Evolutionary conservation across 2,113 vertebrate genomes (phyloP).

Genomic region (Burhinus bistriatus): DNA sequence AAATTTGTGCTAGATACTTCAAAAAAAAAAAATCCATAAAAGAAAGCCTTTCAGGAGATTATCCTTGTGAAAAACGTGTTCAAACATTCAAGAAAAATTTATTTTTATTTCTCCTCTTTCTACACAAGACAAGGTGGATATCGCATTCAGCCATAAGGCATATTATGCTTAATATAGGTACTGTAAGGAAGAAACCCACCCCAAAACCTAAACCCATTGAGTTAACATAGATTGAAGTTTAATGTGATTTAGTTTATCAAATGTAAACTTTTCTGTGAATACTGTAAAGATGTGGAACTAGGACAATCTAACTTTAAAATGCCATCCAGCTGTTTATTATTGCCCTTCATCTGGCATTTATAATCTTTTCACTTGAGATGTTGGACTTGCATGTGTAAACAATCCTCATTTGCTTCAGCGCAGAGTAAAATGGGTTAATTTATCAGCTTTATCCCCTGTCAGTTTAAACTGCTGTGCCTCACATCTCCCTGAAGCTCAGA

Average conservation of each 20-base stretch:
- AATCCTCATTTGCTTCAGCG: background rate
- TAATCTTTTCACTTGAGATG: background rate
- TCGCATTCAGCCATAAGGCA: background rate
- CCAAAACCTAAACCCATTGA: background rate
- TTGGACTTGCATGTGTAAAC: background rate
- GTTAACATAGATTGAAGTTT: background rate
- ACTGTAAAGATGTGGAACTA: background rate
- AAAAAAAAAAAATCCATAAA: background rate
- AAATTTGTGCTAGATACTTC: background rate
- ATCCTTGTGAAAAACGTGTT: background rate
- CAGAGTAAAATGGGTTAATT: background rate
- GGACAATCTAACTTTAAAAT: background rate
- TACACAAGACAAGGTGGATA: background rate
- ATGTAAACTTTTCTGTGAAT: background rate
- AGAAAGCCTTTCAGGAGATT: background rate
- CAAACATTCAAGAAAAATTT: background rate
- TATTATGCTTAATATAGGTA: background rate
- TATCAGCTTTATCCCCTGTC: background rate
- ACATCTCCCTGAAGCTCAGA: background rate
- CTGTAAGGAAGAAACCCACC: background rate
- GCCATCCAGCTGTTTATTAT: background rate
- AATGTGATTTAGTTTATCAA: background rate
- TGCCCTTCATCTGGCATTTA: background rate
- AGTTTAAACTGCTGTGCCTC: background rate
- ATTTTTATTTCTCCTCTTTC: background rate